Evolutionary conservation across 1,140 invertebrate species (phyloP).

Genomic region (Ips nitidus): DNA sequence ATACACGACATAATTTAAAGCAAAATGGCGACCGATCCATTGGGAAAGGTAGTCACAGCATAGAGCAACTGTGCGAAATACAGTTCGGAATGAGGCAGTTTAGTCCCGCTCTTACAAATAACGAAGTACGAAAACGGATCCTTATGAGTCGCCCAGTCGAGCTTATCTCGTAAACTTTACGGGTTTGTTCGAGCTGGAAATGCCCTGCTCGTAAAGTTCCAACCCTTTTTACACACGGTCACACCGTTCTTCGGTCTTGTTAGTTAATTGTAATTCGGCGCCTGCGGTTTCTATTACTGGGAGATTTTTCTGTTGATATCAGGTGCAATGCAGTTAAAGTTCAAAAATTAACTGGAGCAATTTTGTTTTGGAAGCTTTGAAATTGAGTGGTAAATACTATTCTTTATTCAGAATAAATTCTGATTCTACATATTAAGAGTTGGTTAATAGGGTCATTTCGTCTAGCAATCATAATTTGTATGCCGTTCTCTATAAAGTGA

Average conservation of each 20-base stretch:
- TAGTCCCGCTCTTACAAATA: conserved; percentile 21
- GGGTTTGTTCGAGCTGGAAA: conserved; percentile 22
- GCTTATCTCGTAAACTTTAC: conserved; percentile 28
- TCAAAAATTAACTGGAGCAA: no score
- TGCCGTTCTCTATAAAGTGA: no score
- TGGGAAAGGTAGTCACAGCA: conserved; percentile 10
- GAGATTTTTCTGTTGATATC: conserved; percentile 1
- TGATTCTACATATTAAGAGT: no score
- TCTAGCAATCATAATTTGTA: no score
- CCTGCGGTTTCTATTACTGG: neutral
- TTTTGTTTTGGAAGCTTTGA: no score
- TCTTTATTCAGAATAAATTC: no score
- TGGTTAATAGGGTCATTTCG: no score
- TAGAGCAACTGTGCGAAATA: conserved; percentile 4
- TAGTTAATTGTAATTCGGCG: conserved; percentile 25
- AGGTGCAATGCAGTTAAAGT: neutral
- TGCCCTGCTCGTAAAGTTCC: conserved; percentile 23
- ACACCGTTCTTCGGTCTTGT: conserved; percentile 19
- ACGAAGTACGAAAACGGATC: conserved; percentile 27
- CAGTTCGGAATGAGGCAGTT: conserved; percentile 18
- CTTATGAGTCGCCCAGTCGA: conserved; percentile 22
- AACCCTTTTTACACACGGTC: conserved; percentile 27
- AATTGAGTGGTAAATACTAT: no score
- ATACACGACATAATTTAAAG: neutral
- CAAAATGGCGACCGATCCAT: conserved; percentile 18